A percentile compares a stretch with the other conserved stretches of the same genome.
Conservation (phyloP, 2,113 vertebrate species). For the Zosterops borbonicus region DNA sequence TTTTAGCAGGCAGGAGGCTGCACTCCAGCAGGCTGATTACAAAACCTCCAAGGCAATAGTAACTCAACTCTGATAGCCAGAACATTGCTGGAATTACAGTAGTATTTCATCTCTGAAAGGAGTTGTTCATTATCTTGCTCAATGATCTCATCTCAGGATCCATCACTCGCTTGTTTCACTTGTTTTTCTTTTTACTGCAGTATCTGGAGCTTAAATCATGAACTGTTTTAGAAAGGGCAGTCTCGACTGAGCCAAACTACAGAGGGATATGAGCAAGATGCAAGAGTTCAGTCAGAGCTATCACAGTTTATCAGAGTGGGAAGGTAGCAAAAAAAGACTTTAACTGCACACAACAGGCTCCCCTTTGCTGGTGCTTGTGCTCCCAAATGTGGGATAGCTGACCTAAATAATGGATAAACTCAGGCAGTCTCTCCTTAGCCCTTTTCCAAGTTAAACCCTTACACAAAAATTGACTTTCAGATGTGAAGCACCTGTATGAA, state of each 20-base stretch:
- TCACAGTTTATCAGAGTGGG: not conserved
- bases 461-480: not conserved
- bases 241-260: not conserved
- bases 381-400: not conserved
- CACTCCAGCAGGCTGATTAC: not conserved
- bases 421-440: not conserved
- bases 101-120: conserved; percentile 37
- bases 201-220: not conserved
- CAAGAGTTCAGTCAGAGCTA: not conserved
- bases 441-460: not conserved
- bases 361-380: not conserved
- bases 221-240: not conserved
- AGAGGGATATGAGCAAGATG: not conserved
- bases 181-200: conserved; percentile 1
- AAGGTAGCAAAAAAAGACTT: not conserved
- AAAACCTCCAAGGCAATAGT: conserved; percentile 1
- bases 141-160: conserved; percentile 39
- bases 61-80: conserved; percentile 10
- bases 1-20: not conserved
- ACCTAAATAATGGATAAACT: not conserved
- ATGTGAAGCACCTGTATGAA: not conserved
- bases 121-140: conserved; percentile 14
- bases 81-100: not conserved
- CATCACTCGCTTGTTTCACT: not conserved
- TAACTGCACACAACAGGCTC: not conserved